Percentiles rank a stretch among this genome's conserved stretches.
These are phyloP conservation scores for Drosophila mimetica DNA, from an alignment of 2,888 invertebrate species.

Conservation along the genomic window DNA sequence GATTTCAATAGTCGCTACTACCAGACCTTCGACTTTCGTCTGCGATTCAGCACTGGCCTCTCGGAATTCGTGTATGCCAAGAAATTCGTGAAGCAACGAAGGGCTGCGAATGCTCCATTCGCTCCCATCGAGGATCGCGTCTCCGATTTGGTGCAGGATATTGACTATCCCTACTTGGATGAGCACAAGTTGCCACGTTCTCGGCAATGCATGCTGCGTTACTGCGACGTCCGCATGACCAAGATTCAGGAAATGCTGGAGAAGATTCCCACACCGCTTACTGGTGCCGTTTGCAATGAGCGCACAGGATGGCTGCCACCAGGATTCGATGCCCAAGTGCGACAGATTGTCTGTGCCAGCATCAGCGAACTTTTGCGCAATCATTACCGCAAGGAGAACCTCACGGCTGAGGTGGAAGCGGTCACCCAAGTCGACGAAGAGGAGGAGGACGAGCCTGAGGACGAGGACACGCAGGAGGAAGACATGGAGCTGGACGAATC, in stretches of 20 bases:
- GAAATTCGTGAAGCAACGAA: conserved; percentile 68
- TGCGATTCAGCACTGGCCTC: conserved; percentile 82
- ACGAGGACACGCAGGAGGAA: conserved; percentile 68
- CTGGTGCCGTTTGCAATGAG: conserved; percentile 88
- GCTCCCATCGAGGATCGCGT: conserved; percentile 69
- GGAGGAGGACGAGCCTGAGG: conserved; percentile 57
- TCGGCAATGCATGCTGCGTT: conserved; percentile 95
- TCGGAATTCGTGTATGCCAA: conserved; percentile 80
- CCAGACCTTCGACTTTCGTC: conserved; percentile 94
- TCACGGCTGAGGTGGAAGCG: conserved; percentile 78
- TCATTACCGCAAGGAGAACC: conserved; percentile 80
- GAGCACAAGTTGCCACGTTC: conserved; percentile 92
- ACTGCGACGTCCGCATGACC: conserved; percentile 91
- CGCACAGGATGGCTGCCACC: conserved; percentile 92
- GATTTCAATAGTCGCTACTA: conserved; percentile 91
- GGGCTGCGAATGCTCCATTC: conserved; percentile 27
- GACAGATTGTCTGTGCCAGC: conserved; percentile 89
- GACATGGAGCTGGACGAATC: conserved; percentile 65
- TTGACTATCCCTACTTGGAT: conserved; percentile 86
- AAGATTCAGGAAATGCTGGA: conserved; percentile 92
- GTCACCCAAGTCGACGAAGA: conserved; percentile 66
- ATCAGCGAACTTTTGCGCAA: conserved; percentile 85
- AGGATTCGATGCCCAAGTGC: conserved; percentile 88
- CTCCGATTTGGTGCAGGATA: conserved; percentile 74
- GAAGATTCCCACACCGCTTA: conserved; percentile 87